These are phyloP conservation scores for Leptogaster cylindrica DNA, from an alignment of 2,888 invertebrate species.

Conservation along the genomic window DNA sequence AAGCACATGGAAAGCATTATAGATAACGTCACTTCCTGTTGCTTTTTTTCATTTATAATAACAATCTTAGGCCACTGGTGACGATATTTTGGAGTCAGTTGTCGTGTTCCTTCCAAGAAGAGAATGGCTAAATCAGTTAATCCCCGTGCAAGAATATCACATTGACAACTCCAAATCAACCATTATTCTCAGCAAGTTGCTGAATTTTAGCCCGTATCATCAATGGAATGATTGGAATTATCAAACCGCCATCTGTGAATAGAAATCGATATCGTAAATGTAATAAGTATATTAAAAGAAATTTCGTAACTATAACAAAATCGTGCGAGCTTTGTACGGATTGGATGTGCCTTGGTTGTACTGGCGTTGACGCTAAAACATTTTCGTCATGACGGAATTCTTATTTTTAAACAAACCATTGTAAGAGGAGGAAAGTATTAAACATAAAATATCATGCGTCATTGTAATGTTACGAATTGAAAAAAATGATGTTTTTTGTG, in stretches of 20 bases:
- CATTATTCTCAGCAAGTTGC: conserved; percentile 71
- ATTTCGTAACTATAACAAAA: conserved; percentile 59
- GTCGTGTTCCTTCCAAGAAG: conserved; percentile 81
- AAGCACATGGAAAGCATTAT: conserved; percentile 61
- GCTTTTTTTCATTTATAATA: conserved; percentile 74
- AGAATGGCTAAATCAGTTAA: conserved; percentile 84
- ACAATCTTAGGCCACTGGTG: conserved; percentile 87
- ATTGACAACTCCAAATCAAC: conserved; percentile 70
- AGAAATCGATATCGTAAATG: too few species aligned
- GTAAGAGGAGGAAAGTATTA: too few species aligned
- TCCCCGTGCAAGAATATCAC: conserved; percentile 82
- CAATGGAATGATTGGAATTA: conserved; percentile 77
- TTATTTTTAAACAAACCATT: too few species aligned
- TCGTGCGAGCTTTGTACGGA: conserved; percentile 61
- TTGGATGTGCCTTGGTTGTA: conserved; percentile 72
- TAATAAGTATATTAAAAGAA: too few species aligned
- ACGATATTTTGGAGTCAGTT: conserved; percentile 83
- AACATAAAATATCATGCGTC: too few species aligned
- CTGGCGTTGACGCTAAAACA: conserved; percentile 72
- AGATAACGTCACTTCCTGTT: conserved; percentile 68
- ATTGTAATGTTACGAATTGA: too few species aligned
- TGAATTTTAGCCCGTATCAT: conserved; percentile 73
- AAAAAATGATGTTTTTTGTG: too few species aligned
- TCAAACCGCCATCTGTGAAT: conserved; percentile 80
- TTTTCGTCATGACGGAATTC: conserved; percentile 87